Evolutionary conservation across 2,888 invertebrate species (phyloP).

Genomic region (Ennomos erosarius): DNA sequence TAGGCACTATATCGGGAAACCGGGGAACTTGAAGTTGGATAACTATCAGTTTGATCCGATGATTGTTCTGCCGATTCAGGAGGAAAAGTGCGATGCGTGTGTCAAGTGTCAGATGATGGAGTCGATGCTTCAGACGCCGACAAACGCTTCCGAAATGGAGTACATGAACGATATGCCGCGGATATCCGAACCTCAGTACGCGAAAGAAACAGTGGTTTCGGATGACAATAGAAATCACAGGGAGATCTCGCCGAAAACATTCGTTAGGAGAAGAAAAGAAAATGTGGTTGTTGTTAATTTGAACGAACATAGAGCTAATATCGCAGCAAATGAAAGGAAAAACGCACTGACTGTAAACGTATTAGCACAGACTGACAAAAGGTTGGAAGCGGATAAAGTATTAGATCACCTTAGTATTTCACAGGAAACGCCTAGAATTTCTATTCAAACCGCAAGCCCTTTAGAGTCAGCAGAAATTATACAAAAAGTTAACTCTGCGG

Average conservation of each 20-base stretch:
- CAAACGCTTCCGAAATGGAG: conserved; percentile 90
- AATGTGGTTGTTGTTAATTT: conserved; percentile 77
- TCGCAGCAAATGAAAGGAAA: conserved; percentile 8
- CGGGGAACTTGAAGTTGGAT: conserved; percentile 81
- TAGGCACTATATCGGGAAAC: conserved; percentile 85
- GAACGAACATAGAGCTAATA: conserved; percentile 13
- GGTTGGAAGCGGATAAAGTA: conserved; percentile 5
- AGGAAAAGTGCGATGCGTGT: conserved; percentile 83
- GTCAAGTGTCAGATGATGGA: conserved; percentile 81
- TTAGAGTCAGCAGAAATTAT: conserved; percentile 2
- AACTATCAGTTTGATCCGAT: conserved; percentile 82
- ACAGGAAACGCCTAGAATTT: conserved; percentile 11
- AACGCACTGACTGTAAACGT: conserved; percentile 1
- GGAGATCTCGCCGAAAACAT: conserved; percentile 71
- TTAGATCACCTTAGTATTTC: not conserved
- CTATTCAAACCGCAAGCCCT: conserved; percentile 11
- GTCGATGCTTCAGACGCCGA: conserved; percentile 89
- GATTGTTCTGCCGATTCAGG: conserved; percentile 73
- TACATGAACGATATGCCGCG: conserved; percentile 78
- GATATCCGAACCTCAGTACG: conserved; percentile 71
- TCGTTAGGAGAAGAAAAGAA: conserved; percentile 69
- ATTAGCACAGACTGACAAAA: conserved; percentile 11
- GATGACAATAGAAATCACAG: conserved; percentile 42
- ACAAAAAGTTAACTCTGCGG: not conserved
- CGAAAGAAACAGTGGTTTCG: conserved; percentile 62